Base-by-base conservation (phyloP, 2,113 vertebrate species). In the Opisthocomus hoazin region DNA sequence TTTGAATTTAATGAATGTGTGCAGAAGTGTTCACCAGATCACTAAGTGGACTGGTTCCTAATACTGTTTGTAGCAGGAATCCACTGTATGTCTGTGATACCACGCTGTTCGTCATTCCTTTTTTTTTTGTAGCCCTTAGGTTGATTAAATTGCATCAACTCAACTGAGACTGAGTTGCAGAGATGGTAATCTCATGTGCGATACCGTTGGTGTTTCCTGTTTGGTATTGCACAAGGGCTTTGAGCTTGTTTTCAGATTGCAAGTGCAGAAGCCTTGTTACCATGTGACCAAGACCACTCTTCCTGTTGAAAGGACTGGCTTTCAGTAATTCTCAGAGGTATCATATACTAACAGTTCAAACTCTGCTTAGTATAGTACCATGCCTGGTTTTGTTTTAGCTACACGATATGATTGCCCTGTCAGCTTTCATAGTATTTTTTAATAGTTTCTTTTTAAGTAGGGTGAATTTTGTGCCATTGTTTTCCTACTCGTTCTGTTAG, bases 131-230 rank as follows among this genome's bases (percentile, higher is more conserved):
- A 81, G 64, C 26, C 9, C 19, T 89, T 48, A 30, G n/a, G 14
- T 36, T 48, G 41, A 6, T 85, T 61, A 36, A 84, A 45, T 24
- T 41, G 22, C 53, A 87, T 60, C 46, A 19, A 3, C 26, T 86
- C 58, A 34, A 6, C 30, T 50, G 80, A 37, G 48, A 7, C 79
- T 12, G 73, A 39, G n/a, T 50, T 81, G 53, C 69, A 76, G 68
- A 87, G 80, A 65, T 91, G 69, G 32, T 61, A 65, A 76, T 84
- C 61, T 68, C 2, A 0, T 83, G 26, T 48, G 27, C 4, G 30
- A 24, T 65, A 46, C 56, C 13, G 19, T 51, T 79, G 37, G 34
- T 65, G 53, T 90, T 96, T 93, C 86, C 88, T 92, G 90, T 84
- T 87, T 5, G 0, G 8, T 58, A 4, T 76, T 94, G n/a, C 77